Percentiles rank a stretch among this genome's conserved stretches.
phyloP scores from a whole-genome alignment of 2,113 vertebrate species.

The Neotragus pygmaeus region DNA sequence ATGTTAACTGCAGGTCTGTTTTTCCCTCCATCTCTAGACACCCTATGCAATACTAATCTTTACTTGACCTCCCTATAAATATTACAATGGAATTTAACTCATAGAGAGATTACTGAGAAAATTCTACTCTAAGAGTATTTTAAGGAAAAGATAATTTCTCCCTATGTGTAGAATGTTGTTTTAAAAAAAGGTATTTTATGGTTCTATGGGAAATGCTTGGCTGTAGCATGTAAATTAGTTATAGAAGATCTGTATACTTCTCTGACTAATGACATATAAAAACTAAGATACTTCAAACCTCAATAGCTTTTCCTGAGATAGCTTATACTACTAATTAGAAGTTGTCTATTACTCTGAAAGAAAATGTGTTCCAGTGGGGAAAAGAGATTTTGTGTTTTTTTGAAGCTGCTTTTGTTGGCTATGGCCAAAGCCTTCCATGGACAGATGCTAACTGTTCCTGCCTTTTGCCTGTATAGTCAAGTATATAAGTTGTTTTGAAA shows the following conservation, averaged over 20 bases:
- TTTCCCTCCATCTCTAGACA: neutral
- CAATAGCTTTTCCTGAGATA: neutral
- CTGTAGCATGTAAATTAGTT: neutral
- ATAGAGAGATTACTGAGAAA: neutral
- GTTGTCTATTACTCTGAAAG: neutral
- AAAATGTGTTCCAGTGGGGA: neutral
- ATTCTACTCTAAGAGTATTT: neutral
- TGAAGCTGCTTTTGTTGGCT: neutral
- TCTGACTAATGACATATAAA: neutral
- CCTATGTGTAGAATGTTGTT: neutral
- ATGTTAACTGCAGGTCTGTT: neutral
- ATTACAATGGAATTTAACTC: neutral
- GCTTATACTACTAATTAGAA: neutral
- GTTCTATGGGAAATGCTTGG: neutral
- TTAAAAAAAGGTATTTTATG: neutral
- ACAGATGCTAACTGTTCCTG: neutral
- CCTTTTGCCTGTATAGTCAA: neutral
- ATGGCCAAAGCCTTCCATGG: neutral
- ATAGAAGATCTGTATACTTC: neutral
- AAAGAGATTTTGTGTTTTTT: neutral
- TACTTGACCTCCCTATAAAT: neutral
- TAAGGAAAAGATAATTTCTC: neutral
- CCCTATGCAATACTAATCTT: neutral
- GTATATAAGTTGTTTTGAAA: neutral
- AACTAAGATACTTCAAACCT: neutral